Evolutionary conservation across 1,140 invertebrate genomes (phyloP).

Genomic region (Sitophilus oryzae): DNA sequence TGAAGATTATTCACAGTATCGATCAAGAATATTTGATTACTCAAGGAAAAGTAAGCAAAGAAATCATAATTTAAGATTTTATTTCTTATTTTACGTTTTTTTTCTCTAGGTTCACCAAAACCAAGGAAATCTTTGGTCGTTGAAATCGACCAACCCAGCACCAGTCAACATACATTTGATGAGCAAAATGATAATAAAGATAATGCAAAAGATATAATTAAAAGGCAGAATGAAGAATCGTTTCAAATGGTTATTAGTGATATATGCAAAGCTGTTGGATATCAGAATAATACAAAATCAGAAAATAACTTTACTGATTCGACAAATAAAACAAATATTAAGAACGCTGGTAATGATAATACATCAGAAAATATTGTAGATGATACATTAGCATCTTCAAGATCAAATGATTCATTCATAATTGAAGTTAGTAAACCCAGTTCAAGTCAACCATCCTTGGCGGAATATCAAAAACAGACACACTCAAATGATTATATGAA

Average conservation of each 20-base stretch:
- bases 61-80: background rate
- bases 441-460: no score
- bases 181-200: background rate
- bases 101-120: background rate
- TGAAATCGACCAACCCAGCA: slow-evolving; percentile 16
- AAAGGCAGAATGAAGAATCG: background rate
- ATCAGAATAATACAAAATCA: background rate
- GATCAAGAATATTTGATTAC: slow-evolving; percentile 38
- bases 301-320: background rate
- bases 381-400: no score
- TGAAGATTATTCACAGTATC: slow-evolving; percentile 34
- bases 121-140: slow-evolving; percentile 17
- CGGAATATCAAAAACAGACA: no score
- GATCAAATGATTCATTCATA: no score
- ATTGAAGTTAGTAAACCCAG: no score
- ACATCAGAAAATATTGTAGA: no score
- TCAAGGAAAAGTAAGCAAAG: slow-evolving; percentile 21
- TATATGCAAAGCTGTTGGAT: background rate
- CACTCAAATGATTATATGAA: no score
- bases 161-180: slow-evolving; percentile 2
- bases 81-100: background rate
- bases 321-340: no score
- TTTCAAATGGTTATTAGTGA: background rate
- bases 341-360: no score
- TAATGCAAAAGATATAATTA: background rate